Base-by-base conservation (phyloP, 2,797 vertebrate species). In the Pangasius djambal region DNA sequence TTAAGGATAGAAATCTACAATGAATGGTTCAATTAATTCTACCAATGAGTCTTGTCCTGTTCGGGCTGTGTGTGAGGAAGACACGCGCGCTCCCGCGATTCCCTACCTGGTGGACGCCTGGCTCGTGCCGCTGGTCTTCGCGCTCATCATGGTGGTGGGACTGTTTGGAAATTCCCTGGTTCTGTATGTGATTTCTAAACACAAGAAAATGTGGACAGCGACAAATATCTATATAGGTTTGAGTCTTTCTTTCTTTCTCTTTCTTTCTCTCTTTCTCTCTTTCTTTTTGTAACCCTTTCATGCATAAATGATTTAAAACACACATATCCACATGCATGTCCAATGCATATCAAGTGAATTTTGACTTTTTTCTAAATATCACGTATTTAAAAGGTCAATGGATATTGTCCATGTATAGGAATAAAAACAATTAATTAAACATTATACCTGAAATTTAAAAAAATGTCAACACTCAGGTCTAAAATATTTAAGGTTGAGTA, bases 131-230 rank as follows among this genome's bases (percentile, higher is more conserved):
- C 92, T 94, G 16, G 94, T 96, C 74, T 96, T 96, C 10, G 74
- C 90, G 52, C 89, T 96, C 84, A 96, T 96, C 90, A 95, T 96
- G 95, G 59, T 95, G 89, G 72, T 95, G 0, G 95, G 96, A 20
- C 89, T 96, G 85, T 88, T 94, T 0, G 95, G 96, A 12, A 96
- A 96, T 91, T 93, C 94, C 0, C 91, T 96, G 81, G 95, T 96
- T 83, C 95, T 96, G 85, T 94, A 94, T 34, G 95, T 96, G 72
- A 93, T 96, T 69, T 93, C 94, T 70, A 95, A 94, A 81, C 94
- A 96, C 86, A 94, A 94, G 91, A 95, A 96, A 94, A 96, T 96
- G 96, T 95, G 95, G 93, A 96, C 94, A 0, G 93, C 95, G 90
- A 96, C 95, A 48, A 95, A 96, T 87, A 92, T 96, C 84, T 96